Base-by-base conservation (phyloP, 2,888 invertebrate genomes). In the Spialia ferax region DNA sequence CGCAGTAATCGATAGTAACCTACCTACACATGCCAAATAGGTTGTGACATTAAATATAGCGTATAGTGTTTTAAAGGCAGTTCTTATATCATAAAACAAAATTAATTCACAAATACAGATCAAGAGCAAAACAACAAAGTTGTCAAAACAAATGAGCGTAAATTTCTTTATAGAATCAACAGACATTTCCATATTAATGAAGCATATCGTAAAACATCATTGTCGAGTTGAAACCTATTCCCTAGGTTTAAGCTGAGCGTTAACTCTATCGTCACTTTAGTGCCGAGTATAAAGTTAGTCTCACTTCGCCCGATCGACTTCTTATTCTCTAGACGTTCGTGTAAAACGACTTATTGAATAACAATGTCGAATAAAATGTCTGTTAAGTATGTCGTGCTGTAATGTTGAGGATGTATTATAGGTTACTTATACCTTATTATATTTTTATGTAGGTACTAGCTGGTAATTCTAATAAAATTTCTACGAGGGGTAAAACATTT, bases 131-230 rank as follows among this genome's bases (percentile, higher is more conserved):
- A 6, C 26, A 26, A 26, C 3, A 26, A 26, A 26, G 2, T 26
- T 26, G 26, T 26, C 26, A 26, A 4, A 35, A 42, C 15, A 15
- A 18, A 45, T 38, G 0, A n/a, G 18, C 42, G 42, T 45, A 45
- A 38, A n/a, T 38, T 38, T 38, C 18, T 45, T 45, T 45, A 18
- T 45, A 18, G 45, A 10, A 42, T 4, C 38, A 38, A n/a, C 18
- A 18, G 15, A 45, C 80, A 81, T 82, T 76, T 79, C 77, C 74
- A 79, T 85, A 89, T 83, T 86, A 89, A 90, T 87, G 86, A 86
- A 85, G 80, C 77, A 79, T 79, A 79, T 82, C 84, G 86, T 90
- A 89, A 86, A 89, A 84, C 80, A 82, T 84, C 85, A 81, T 83
- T 84, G 83, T 84, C 78, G 77, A 75, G 26, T 59, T 26, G 23